Conservation (phyloP, 2,797 vertebrate genomes). For the Macropus fuliginosus region DNA sequence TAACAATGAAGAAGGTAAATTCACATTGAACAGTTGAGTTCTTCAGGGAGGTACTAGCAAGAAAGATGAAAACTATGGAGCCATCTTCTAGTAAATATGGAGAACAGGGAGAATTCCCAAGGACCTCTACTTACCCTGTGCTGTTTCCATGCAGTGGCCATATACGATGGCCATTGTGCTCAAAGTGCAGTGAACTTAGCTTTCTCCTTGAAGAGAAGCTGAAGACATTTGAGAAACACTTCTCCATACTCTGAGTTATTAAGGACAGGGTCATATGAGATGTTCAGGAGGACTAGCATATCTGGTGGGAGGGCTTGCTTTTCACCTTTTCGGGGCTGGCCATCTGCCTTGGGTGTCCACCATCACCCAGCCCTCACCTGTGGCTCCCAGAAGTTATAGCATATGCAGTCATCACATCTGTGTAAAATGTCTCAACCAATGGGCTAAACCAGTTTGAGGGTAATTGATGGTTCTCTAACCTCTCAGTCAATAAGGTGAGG, state of each 20-base stretch:
- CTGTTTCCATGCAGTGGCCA: not conserved
- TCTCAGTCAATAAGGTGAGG: not conserved
- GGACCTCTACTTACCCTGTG: not conserved
- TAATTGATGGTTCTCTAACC: not conserved
- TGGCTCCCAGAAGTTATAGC: not conserved
- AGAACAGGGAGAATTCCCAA: not conserved
- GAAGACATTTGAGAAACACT: not conserved
- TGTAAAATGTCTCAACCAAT: not conserved
- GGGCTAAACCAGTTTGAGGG: not conserved
- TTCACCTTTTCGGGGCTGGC: not conserved
- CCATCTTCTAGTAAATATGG: not conserved
- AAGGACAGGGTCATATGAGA: not conserved
- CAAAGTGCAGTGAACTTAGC: not conserved
- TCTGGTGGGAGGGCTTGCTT: not conserved
- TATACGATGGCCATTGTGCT: not conserved
- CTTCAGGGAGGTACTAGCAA: not conserved
- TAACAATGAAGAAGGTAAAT: not conserved
- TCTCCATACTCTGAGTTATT: not conserved
- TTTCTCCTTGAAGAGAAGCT: not conserved
- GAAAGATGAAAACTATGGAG: not conserved
- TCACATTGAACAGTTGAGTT: not conserved
- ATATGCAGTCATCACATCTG: not conserved
- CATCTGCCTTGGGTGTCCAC: not conserved
- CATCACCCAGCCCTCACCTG: not conserved
- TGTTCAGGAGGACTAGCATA: not conserved